phyloP scores from a whole-genome alignment of 2,888 invertebrate genomes.

The Drosophila algonquin region DNA sequence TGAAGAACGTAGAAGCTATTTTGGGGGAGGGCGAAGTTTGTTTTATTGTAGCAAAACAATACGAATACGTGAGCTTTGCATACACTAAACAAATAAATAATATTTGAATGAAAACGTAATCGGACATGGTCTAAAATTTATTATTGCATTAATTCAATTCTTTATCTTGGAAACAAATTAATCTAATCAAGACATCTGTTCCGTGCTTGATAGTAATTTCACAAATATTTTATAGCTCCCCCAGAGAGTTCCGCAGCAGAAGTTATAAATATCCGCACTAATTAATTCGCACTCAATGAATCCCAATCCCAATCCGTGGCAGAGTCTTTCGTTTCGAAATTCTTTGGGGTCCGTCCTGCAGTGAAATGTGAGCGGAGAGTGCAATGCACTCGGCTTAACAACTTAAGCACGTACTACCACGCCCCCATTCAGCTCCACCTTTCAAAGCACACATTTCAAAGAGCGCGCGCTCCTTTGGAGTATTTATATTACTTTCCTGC shows the following conservation, averaged over 20 bases:
- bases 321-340: constrained; percentile 66
- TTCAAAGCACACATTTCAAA: constrained; percentile 47
- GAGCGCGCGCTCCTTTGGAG: constrained; percentile 32
- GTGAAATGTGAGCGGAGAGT: constrained; percentile 62
- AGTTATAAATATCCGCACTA: constrained; percentile 10
- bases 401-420: constrained; percentile 66
- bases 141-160: not conserved
- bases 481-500: constrained; percentile 34
- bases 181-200: not conserved
- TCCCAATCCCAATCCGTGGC: constrained; percentile 35
- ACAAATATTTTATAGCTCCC: not conserved
- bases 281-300: constrained; percentile 58
- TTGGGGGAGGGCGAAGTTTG: constrained; percentile 64
- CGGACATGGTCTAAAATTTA: not conserved
- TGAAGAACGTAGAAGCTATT: constrained; percentile 33
- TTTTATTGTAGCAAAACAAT: constrained; percentile 52
- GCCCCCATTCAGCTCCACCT: constrained; percentile 17
- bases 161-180: not conserved
- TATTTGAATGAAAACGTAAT: not conserved
- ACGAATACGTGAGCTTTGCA: constrained; percentile 42
- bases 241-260: not conserved
- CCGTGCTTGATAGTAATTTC: not conserved
- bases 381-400: constrained; percentile 65
- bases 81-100: constrained; percentile 37
- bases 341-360: constrained; percentile 42